Base-by-base conservation (phyloP, 1,140 invertebrate genomes). In the Drepana arcuata region DNA sequence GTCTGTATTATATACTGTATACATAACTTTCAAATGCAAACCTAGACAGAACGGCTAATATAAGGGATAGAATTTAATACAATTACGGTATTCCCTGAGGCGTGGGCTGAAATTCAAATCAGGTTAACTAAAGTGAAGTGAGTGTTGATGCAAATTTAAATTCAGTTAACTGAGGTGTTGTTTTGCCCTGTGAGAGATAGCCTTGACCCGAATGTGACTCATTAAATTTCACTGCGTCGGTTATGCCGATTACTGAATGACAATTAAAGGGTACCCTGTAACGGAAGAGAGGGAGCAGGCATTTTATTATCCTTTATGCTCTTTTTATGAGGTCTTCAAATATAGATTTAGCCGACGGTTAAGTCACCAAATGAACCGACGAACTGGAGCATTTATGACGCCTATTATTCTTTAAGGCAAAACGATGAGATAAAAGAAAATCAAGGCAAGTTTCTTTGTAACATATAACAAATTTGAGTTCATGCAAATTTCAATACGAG, bases 141-240 rank as follows among this genome's bases (percentile, higher is more conserved):
- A 34, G 16, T 35, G 25, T 31, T 36, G 28, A 30, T 32, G 28
- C 28, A 36, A 23, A 42, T 42, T 42, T 21, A 42, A 35, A 42
- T 28, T 26, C 16, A 30, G 32, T 18, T 42, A 35, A 42, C 34
- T 26, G 21, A 30, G 32, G 27, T 42, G 16, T 42, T 23, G 27
- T 25, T 16, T 5, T 25, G 12, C 29, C 27, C 9, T 43, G 15
- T 31, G 2, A 14, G 40, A 47, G 46, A 35, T 42, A 59, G 34
- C 66, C 66, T 75, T 70, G 68, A 63, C 66, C 66, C 42, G 34
- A 72, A 68, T 70, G 52, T 56, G 47, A 24, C 53, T 63, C 66
- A 64, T 69, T 69, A 67, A 64, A 69, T 71, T 65, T 61, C 48
- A 59, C 54, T 52, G 51, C 42, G 40, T 52, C 59, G 41, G 49